phyloP scores from a whole-genome alignment of 2,888 invertebrate genomes.

The Chrysotoxum bicinctum region DNA sequence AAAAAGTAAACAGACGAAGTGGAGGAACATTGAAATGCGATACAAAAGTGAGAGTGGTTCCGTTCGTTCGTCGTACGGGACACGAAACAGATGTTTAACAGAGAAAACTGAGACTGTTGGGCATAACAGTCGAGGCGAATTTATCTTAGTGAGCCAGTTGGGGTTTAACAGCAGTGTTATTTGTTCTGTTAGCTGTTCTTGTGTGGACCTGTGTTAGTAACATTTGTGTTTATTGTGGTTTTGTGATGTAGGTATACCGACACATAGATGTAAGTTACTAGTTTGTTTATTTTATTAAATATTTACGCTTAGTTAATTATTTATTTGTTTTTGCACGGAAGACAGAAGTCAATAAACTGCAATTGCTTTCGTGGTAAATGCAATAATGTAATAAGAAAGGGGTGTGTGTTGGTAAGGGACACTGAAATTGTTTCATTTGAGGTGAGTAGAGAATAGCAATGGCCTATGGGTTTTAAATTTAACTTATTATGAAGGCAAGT shows the following conservation, averaged over 20 bases:
- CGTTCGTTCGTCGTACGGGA: not conserved
- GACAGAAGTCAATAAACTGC: not conserved
- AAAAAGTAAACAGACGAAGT: conserved; percentile 53
- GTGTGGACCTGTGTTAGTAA: not conserved
- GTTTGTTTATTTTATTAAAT: not conserved
- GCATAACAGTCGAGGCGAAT: conserved; percentile 24
- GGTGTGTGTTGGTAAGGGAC: too few relatives aligned
- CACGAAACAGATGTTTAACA: not conserved
- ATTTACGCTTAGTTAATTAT: not conserved
- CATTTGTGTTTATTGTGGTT: not conserved
- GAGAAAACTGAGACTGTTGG: not conserved
- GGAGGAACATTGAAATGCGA: conserved; percentile 12
- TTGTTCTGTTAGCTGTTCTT: not conserved
- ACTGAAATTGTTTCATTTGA: not conserved
- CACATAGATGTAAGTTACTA: not conserved
- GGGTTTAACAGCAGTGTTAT: conserved; percentile 1
- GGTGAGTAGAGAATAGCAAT: too few relatives aligned
- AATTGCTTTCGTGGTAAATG: not conserved
- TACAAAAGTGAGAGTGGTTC: conserved; percentile 52
- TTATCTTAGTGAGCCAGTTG: not conserved
- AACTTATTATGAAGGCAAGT: too few relatives aligned
- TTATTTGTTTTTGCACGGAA: not conserved
- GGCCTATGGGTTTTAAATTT: too few relatives aligned
- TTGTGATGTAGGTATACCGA: not conserved
- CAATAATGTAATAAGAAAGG: not conserved